Evolutionary conservation across 2,113 vertebrate species (phyloP).

Genomic region (Salvelinus alpinus): DNA sequence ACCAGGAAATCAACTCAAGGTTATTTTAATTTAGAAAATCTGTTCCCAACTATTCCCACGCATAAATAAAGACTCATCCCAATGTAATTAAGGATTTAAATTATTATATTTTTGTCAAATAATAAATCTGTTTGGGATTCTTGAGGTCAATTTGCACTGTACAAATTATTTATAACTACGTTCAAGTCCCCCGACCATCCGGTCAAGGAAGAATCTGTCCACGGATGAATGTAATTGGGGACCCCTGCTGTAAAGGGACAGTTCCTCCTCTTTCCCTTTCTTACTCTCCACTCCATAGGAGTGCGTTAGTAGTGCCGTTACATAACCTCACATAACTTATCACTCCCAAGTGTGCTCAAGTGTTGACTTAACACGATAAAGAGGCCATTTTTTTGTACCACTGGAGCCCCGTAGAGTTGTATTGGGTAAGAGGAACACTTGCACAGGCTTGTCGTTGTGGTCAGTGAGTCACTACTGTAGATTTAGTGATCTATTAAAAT

Average conservation of each 20-base stretch:
- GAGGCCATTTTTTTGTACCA: conserved; percentile 20
- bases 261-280: conserved; percentile 17
- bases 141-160: too few species aligned
- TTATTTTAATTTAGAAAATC: too few species aligned
- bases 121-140: too few species aligned
- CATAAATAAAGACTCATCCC: too few species aligned
- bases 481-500: neutral
- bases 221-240: too few species aligned
- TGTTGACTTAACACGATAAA: conserved; percentile 2
- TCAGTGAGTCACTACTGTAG: neutral
- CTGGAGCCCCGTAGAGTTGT: conserved; percentile 5
- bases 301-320: conserved; percentile 17
- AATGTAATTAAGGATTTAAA: too few species aligned
- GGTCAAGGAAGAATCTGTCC: too few species aligned
- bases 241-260: neutral
- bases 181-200: too few species aligned
- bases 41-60: too few species aligned
- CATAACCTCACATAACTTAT: conserved; percentile 30
- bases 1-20: too few species aligned
- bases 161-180: too few species aligned
- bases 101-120: too few species aligned
- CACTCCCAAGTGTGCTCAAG: conserved; percentile 13
- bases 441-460: neutral
- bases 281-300: neutral
- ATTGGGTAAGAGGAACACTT: neutral